Evolutionary conservation across 1,140 invertebrate species (phyloP).

Genomic region (Cheumatopsyche charites): DNA sequence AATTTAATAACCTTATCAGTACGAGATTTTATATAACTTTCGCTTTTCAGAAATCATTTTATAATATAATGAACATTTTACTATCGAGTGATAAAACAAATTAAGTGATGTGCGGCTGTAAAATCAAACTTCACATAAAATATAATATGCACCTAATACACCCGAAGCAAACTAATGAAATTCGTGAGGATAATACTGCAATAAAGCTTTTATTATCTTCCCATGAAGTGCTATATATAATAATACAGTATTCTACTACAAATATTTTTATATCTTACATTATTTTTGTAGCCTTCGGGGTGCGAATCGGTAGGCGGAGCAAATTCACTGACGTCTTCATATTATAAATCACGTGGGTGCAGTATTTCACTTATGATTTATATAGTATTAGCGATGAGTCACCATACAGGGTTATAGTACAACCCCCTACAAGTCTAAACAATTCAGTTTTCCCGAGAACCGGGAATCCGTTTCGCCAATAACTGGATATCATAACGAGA

Average conservation of each 20-base stretch:
- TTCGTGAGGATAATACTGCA: constrained; percentile 16
- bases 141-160: neutral
- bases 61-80: too few species aligned
- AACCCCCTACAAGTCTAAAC: neutral
- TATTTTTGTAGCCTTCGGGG: too few species aligned
- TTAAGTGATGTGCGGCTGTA: neutral
- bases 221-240: neutral
- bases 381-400: constrained; percentile 42
- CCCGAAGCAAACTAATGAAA: constrained; percentile 8
- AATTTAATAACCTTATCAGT: too few species aligned
- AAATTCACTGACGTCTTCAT: constrained; percentile 23
- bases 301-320: neutral
- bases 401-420: too few species aligned
- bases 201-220: constrained; percentile 11
- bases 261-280: constrained; percentile 38
- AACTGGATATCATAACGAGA: constrained; percentile 40
- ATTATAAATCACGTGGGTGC: constrained; percentile 37
- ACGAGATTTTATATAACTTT: too few species aligned
- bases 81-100: constrained; percentile 1
- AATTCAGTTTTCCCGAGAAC: constrained; percentile 10
- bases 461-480: constrained; percentile 36
- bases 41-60: too few species aligned
- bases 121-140: constrained; percentile 21
- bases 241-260: neutral
- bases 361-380: constrained; percentile 40